Evolutionary conservation across 2,888 invertebrate species (phyloP), one percentile per base, ranked within the genome.

Genomic region (Hirtodrosophila alboralis): DNA sequence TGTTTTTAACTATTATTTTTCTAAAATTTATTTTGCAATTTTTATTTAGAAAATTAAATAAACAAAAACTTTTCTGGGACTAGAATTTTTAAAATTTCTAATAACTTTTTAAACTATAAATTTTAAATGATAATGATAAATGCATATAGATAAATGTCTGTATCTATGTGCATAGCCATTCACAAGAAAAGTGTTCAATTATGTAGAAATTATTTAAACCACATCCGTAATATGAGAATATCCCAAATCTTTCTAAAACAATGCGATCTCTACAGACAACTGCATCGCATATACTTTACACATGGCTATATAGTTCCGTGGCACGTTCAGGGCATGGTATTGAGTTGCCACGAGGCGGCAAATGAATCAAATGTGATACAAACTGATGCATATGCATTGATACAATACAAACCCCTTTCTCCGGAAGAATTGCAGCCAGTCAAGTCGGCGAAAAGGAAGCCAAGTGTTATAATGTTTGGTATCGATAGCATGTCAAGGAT

Each of bases 401-500:
- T 79, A 5, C 79, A 79, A n/a, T 44, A 64, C 2, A 49, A 31
- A 4, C 52, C 51, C 3, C 57, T 10, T 0, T 37, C 47, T 0
- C n/a, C n/a, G n/a, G n/a, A n/a, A n/a, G 7, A 16, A 6, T 2
- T 3, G 1, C n/a, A 26, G 12, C 1, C 18, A 3, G 12, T 5
- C 1, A 18, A 58, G 8, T 0, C 18, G 3, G 31, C 40, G 0
- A 79, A 80, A 31, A 85, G 84, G 0, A 79, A 80, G 31, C 84
- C 80, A 0, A 85, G 84, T 31, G 74, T 85, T 1, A 56, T 97
- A 16, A 91, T 97, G 86, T 88, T 97, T 16, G 97, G 97, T 14
- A 94, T 97, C 74, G 97, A 97, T 86, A 95, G 95, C 16, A 93
- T 97, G 73, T 97, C 97, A 0, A 91, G 96, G 56, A 91, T 95